Base-by-base conservation (phyloP, 1,140 invertebrate species). In the Hycleus phaleratus region DNA sequence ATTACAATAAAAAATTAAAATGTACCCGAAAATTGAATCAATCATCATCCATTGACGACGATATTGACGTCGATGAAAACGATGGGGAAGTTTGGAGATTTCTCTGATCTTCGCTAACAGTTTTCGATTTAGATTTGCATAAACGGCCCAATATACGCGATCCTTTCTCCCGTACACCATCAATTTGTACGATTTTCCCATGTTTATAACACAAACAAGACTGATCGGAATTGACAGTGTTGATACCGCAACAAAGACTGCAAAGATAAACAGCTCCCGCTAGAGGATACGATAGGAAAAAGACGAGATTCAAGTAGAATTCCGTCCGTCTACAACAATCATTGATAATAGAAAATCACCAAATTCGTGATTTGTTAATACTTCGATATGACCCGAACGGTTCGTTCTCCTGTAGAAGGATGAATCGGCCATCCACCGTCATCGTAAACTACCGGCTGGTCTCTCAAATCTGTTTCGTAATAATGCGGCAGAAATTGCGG, bases 341-440 rank as follows among this genome's bases (percentile, higher is more conserved):
- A 50, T 43, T 45, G n/a, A 46, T 32, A 32, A 25, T 11, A 26
- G 8, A 46, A 44, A 24, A 39, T 18, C 18, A 2, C 18, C 24
- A 46, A 46, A 43, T 47, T 18, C 2, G 18, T 46, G 10, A 49
- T 46, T 9, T 26, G 24, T 24, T 10, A 18, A 45, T 50, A 63
- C 49, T 60, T 59, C 8, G 53, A 47, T 2, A 71, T 46, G 6
- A 70, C 53, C 54, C 64, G 63, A n/a, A 69, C 63, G 7, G 65
- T 70, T 38, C 69, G 75, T 63, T 74, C 60, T 26, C 69, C 68
- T 2, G 78, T 78, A 49, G 79, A 76, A 1, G 79, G 79, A 66
- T 81, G 77, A 24, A 81, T 64, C 10, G 78, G 77, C 74, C 75
- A 78, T 8, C 79, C 79, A 1, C 74, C 72, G 2, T 64, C 56